Percentiles rank a stretch among this genome's conserved stretches.
Conservation (phyloP, 2,888 invertebrate genomes). For the Dasysyrphus tricinctus region DNA sequence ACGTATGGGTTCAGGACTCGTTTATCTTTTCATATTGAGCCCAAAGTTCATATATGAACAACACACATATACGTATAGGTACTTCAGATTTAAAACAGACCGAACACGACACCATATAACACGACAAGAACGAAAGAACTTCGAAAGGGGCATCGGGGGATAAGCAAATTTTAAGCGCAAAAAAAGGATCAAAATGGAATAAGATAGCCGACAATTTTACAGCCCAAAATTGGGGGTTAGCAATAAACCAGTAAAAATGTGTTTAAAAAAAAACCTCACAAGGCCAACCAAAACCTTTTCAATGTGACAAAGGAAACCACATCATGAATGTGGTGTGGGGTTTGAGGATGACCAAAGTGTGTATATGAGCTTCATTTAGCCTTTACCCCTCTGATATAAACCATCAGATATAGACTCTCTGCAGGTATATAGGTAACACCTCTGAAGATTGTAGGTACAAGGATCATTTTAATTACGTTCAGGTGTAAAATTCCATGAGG, state of each 20-base stretch:
- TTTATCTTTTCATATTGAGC: slow-evolving; percentile 24
- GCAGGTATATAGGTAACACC: slow-evolving; percentile 1
- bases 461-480: slow-evolving; percentile 69
- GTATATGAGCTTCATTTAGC: slow-evolving; percentile 8
- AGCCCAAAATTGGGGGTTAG: slow-evolving; percentile 66
- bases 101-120: slow-evolving; percentile 17
- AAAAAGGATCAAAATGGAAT: slow-evolving; percentile 68
- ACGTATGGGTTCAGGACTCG: not conserved
- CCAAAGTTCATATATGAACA: slow-evolving; percentile 46
- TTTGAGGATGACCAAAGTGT: slow-evolving; percentile 27
- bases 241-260: slow-evolving; percentile 53
- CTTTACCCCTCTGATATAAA: not conserved
- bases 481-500: slow-evolving; percentile 73
- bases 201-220: slow-evolving; percentile 70
- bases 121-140: slow-evolving; percentile 21
- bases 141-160: not conserved
- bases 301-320: slow-evolving; percentile 59
- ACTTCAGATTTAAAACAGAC: slow-evolving; percentile 60
- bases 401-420: not conserved
- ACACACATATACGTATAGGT: not conserved
- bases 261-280: slow-evolving; percentile 29
- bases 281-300: slow-evolving; percentile 26
- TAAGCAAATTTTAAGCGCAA: slow-evolving; percentile 57
- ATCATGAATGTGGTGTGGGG: slow-evolving; percentile 38
- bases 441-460: slow-evolving; percentile 45